Conservation (phyloP, 2,113 vertebrate species). For the Leptobrachium leishanense region DNA sequence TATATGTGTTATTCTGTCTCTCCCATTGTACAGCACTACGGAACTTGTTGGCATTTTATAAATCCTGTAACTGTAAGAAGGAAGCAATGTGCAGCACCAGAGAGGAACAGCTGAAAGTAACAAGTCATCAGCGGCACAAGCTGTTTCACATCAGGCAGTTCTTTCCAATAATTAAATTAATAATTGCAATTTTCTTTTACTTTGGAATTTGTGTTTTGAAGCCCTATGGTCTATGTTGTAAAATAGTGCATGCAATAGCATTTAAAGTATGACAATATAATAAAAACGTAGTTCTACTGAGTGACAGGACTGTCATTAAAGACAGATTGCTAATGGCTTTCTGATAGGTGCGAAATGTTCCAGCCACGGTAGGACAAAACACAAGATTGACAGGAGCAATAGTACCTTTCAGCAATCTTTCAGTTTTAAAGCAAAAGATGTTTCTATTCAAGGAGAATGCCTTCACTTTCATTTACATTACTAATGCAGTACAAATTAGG, state of each 20-base stretch:
- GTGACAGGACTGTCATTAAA: conserved; percentile 47
- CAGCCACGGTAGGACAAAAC: conserved; percentile 57
- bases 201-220: conserved; percentile 14
- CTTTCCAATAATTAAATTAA: no score
- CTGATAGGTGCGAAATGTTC: conserved; percentile 53
- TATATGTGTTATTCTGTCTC: no score
- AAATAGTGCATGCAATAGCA: conserved; percentile 40
- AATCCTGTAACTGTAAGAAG: no score
- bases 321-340: conserved; percentile 56
- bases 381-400: conserved; percentile 58
- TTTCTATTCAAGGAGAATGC: conserved; percentile 39
- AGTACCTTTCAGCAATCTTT: conserved; percentile 53
- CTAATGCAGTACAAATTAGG: conserved; percentile 39
- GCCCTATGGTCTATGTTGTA: conserved; percentile 16
- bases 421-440: conserved; percentile 49
- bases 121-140: no score
- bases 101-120: no score
- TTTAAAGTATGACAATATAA: conserved; percentile 27
- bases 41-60: no score
- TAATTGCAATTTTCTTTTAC: no score
- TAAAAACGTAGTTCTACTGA: background rate
- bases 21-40: no score
- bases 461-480: conserved; percentile 38
- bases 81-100: no score
- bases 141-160: no score